Base-by-base conservation (phyloP, 2,888 invertebrate species). In the Cartodere bifasciata region DNA sequence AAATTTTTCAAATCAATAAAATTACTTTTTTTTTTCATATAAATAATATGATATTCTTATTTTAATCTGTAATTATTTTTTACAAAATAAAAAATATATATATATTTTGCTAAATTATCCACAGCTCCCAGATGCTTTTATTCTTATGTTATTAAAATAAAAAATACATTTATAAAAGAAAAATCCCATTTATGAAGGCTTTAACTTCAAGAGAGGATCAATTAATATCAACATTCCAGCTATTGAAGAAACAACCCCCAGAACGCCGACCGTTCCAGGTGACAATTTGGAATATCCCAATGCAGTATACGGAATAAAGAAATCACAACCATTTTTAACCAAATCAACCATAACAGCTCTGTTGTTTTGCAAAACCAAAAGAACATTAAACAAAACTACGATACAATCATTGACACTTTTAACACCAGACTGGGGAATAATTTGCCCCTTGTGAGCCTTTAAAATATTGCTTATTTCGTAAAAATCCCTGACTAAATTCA, bases 221-320 rank as follows among this genome's bases (percentile, higher is more conserved):
- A 86, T 56, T 24, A 88, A 56, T 12, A 81, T 76, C 25, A 83
- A 60, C 24, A 91, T 61, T 9, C 85, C 88, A 33, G 85, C 78
- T 21, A 78, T 36, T 0, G 91, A 90, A 3, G 90, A 90, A 30
- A 87, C 52, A 0, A 80, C 70, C 3, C 91, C 91, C 11, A 87
- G 57, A 4, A 78, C 45, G 1, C 91, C 91, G 32, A 88, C 68
- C 13, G 74, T 67, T 35, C 82, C 78, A 0, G 88, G 81, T 36
- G 79, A 80, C 6, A 88, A 56, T 44, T 75, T 79, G 0, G 79
- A 69, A 50, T 81, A 76, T 1, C 86, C 87, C 41, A 91, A 61
- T 4, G 81, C 75, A 34, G 82, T 76, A 38, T 91, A 60, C 0
- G 91, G 91, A 51, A 92, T 81, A 46, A 87, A 81, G 32, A 91